Evolutionary conservation across 2,113 vertebrate species (phyloP), one percentile per base, ranked within the genome.

Genomic region (Callopanchax toddi): DNA sequence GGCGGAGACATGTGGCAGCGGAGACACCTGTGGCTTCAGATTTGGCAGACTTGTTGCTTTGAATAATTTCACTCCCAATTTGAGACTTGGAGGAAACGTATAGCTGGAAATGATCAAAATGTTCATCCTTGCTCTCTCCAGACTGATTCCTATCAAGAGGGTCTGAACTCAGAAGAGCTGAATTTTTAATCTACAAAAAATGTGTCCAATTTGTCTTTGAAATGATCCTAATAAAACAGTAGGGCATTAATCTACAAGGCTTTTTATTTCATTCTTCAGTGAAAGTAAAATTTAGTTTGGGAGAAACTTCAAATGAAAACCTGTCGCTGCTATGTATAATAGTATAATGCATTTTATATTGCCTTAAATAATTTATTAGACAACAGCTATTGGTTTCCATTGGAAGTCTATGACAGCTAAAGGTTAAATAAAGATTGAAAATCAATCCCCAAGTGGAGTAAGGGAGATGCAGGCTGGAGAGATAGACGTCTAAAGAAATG

Each of bases 391-490:
- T 55, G 12, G 32, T 15, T 7, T 71, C 44, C 2, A 51, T 42
- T 46, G n/a, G 34, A 20, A 26, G 13, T 40, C 16, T 32, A 9
- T 6, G 32, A 37, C 22, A 70, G 25, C 39, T 22, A 71, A 72
- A 78, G 57, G 65, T 85, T 71, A 55, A 71, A 61, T 56, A 65
- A 67, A 74, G 53, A 76, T 70, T 68, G 52, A 60, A 66, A 62
- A 69, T 66, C 40, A 71, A 29, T 74, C 22, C 50, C 20, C 44
- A 6, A 8, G 40, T 40, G 61, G 39, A 18, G 60, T 10, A 37
- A 36, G 17, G 43, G 59, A 34, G 29, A 39, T 11, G 6, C 37
- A 44, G 32, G 21, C 23, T 21, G 20, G 7, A 37, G 26, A 65
- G 34, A 45, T 18, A 10, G 48, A 54, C 9, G n/a, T 60, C 11